These are phyloP conservation scores for Nasonia oneida DNA, from an alignment of 2,888 invertebrate genomes.

Conservation along the genomic window DNA sequence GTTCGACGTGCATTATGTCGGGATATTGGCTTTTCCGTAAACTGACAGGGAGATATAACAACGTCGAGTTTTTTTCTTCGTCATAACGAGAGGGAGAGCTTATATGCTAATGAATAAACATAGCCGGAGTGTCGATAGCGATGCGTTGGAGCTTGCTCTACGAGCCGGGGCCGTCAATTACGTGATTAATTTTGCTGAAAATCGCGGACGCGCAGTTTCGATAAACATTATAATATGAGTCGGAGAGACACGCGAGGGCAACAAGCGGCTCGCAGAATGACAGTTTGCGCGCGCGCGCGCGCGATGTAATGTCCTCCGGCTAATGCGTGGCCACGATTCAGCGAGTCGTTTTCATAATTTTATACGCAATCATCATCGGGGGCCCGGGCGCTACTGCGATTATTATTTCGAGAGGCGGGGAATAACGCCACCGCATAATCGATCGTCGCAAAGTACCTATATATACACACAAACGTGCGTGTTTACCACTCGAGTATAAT, in stretches of 20 bases:
- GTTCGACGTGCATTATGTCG: background rate
- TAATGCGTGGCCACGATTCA: background rate
- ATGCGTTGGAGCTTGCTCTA: background rate
- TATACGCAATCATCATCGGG: constrained; percentile 1
- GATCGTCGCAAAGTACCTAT: constrained; percentile 3
- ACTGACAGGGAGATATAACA: background rate
- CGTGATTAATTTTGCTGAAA: constrained; percentile 24
- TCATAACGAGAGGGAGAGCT: background rate
- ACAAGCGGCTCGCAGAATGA: background rate
- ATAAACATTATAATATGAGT: background rate
- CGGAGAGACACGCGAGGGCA: background rate
- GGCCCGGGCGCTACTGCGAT: background rate
- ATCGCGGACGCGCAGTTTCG: background rate
- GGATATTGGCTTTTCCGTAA: background rate
- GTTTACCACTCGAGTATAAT: constrained; percentile 20
- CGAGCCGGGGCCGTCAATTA: background rate
- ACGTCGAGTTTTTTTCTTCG: background rate
- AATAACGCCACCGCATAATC: constrained; percentile 32
- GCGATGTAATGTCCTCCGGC: background rate
- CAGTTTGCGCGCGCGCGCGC: background rate
- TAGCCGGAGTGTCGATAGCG: background rate
- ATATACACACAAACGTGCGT: background rate
- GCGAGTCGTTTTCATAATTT: constrained; percentile 46
- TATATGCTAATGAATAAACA: constrained; percentile 17
- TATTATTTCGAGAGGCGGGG: background rate